Evolutionary conservation across 2,797 vertebrate genomes (phyloP), one percentile per base, ranked within the genome.

Genomic region (Semaprochilodus insignis): DNA sequence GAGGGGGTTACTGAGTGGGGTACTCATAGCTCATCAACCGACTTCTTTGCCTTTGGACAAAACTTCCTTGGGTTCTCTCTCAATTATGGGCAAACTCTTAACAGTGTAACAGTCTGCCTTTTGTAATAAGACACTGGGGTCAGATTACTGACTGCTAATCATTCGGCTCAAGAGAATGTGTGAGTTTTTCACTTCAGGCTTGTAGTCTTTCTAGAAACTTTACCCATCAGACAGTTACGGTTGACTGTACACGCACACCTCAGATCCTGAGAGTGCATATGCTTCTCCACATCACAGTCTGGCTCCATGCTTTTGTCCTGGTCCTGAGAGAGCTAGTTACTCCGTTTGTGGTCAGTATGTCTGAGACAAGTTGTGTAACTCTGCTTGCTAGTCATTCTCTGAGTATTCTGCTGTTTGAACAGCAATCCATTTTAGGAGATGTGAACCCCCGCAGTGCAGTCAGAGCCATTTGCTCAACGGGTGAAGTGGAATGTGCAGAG

Each of bases 21-120:
- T 84, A 87, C 78, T 87, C 82, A 52, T 81, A 16, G 82, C 80
- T 86, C 81, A 51, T 52, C 78, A 87, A 82, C 23, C 75, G 72
- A 73, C 17, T 60, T 44, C 55, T 81, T 76, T n/a, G 16, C 13
- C 44, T 54, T 7, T 21, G 66, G 21, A 73, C n/a, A 17, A 31
- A 74, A 31, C 19, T 77, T 31, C 5, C 44, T 67, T 69, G 34
- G 14, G 59, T 59, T 60, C 5, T 11, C 17, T 31, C n/a, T 72
- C 55, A 70, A 7, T 84, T 74, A 82, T 69, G 16, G 66, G 11
- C 34, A 6, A 74, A 77, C 59, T 70, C 10, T 69, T 74, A 17
- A 36, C 52, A 36, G n/a, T 66, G 71, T 63, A 51, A 77, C 78
- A 60, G 52, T 77, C 17, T 74, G 31, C 27, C 10, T 78, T 83